Evolutionary conservation across 1,140 invertebrate species (phyloP).

Genomic region (Drosophila subpulchrella): DNA sequence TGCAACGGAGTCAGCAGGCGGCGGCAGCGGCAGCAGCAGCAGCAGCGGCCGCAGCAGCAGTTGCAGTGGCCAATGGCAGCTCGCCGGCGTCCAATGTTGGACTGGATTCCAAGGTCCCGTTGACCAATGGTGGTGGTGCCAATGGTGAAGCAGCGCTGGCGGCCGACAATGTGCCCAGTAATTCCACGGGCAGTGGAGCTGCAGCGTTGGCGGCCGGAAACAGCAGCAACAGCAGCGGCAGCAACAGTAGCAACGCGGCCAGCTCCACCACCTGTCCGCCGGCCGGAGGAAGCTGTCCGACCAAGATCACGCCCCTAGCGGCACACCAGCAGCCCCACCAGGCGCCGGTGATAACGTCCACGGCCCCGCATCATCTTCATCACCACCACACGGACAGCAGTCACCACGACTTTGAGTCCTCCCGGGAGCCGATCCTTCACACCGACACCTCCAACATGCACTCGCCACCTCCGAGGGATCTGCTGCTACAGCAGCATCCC

Average conservation of each 20-base stretch:
- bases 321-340: constrained; percentile 76
- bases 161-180: constrained; percentile 60
- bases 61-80: constrained; percentile 41
- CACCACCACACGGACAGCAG: constrained; percentile 77
- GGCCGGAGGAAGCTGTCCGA: constrained; percentile 10
- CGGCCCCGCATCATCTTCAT: constrained; percentile 75
- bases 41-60: constrained; percentile 46
- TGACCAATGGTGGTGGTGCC: constrained; percentile 18
- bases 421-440: constrained; percentile 73
- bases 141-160: constrained; percentile 17
- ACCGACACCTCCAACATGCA: constrained; percentile 84
- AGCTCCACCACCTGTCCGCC: constrained; percentile 61
- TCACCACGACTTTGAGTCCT: constrained; percentile 83
- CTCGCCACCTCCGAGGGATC: constrained; percentile 75
- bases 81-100: constrained; percentile 20
- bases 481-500: constrained; percentile 60
- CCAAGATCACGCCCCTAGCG: constrained; percentile 23
- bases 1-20: constrained; percentile 63
- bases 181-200: constrained; percentile 48
- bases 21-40: constrained; percentile 54
- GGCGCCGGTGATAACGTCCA: constrained; percentile 78
- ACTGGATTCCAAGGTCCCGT: constrained; percentile 34
- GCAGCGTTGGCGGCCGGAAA: constrained; percentile 12
- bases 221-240: constrained; percentile 44
- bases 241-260: constrained; percentile 53